Evolutionary conservation across 30 jellyfish, hydroid and myxozoan species (phyloP), one percentile per base, ranked within the genome.

Genomic region (Hydra vulgaris): DNA sequence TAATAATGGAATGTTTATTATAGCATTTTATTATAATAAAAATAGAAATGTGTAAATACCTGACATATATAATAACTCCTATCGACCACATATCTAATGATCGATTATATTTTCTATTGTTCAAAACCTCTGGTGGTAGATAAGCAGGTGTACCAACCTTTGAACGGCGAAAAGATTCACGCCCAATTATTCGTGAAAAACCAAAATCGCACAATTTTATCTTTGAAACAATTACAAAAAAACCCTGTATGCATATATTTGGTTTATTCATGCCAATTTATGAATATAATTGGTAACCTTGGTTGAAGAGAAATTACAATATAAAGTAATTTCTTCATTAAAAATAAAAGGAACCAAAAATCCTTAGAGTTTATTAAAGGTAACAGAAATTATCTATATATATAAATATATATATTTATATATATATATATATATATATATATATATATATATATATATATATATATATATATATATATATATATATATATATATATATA

Each of bases 141-240:
- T 92, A 92, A 16, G 98, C 98, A 21, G 98, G 98, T 21, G 98
- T 92, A 16, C 98, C 98, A 79, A 92, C 98, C 70, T 86, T 96
- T 7, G 98, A 92, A 18, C 98, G 93, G 12, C 98, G 95, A 69
- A 92, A 92, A 8, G 98, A 92, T 61, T 92, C 98, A 67, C 96
- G 82, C 19, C 98, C 98, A 53, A 92, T 92, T 71, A 92, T 92
- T 21, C 98, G 88, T 21, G 98, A 94, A 69, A 92, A 92, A 40
- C 98, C 98, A 77, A 92, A 92, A 74, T 92, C 98, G 72, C 98
- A 92, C 16, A 92, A 83, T 79, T 92, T 92, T 19, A 92, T 87
- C 98, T 92, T 40, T 3, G 12, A 40, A 40, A 82, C 8, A 7
- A 27, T 21, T 66, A 55, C 53, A 52, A n/a, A 68, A 1, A 20